A percentile compares a stretch with the other conserved stretches of the same genome.
Conservation (phyloP, 2,797 vertebrate genomes). For the Capromys pilorides region DNA sequence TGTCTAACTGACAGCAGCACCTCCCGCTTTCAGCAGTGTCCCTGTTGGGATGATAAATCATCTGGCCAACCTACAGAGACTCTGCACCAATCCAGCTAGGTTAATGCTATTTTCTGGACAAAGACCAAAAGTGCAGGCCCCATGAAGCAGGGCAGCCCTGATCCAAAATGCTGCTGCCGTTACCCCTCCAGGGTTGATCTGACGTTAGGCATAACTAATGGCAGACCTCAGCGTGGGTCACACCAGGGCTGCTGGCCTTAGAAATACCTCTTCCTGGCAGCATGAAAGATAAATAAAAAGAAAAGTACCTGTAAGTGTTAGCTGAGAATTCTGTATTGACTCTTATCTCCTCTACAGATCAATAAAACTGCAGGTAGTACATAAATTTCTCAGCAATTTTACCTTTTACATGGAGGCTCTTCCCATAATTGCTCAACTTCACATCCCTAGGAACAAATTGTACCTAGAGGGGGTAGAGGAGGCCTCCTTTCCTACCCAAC, state of each 20-base stretch:
- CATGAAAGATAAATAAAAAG: conserved; percentile 76
- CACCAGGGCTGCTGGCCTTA: conserved; percentile 60
- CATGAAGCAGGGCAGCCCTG: not conserved
- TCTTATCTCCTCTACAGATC: conserved; percentile 79
- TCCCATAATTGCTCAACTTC: conserved; percentile 74
- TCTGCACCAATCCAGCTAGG: not conserved
- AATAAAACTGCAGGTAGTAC: conserved; percentile 80
- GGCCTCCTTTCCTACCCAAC: conserved; percentile 48
- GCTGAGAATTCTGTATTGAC: conserved; percentile 75
- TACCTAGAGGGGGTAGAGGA: conserved; percentile 52
- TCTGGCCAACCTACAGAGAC: not conserved
- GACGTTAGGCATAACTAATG: conserved; percentile 52
- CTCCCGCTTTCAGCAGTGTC: not conserved
- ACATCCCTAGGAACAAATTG: conserved; percentile 73
- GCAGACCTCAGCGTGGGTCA: conserved; percentile 32
- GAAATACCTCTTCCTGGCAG: conserved; percentile 64
- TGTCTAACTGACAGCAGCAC: not conserved
- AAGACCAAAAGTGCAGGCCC: not conserved
- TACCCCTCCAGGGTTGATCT: not conserved
- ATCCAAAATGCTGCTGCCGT: not conserved
- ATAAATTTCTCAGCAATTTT: conserved; percentile 80
- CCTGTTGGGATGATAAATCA: not conserved
- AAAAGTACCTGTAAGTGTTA: conserved; percentile 73
- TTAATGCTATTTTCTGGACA: not conserved
- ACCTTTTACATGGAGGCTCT: conserved; percentile 73